Evolutionary conservation across 2,797 vertebrate genomes (phyloP).

Genomic region (Lithobates sylvaticus): DNA sequence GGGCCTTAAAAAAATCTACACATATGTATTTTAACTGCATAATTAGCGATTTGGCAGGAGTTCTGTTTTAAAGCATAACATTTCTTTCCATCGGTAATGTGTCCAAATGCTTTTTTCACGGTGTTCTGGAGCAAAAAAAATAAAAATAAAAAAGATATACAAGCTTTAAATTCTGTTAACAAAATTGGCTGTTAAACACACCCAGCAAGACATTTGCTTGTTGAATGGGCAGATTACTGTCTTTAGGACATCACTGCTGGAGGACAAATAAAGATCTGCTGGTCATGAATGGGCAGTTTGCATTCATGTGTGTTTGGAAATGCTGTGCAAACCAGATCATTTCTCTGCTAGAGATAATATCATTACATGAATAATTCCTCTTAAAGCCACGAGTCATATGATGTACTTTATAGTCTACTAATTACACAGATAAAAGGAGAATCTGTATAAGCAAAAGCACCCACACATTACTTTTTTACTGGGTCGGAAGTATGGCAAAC

Average conservation of each 20-base stretch:
- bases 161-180: background rate
- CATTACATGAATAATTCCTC: conserved; percentile 37
- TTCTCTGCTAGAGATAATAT: conserved; percentile 1
- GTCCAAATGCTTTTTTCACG: background rate
- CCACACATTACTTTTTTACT: background rate
- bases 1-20: too few species aligned
- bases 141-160: background rate
- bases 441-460: background rate
- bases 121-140: background rate
- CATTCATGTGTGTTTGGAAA: conserved; percentile 9
- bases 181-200: conserved; percentile 12
- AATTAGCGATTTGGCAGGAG: too few species aligned
- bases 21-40: too few species aligned
- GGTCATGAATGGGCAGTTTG: conserved; percentile 4
- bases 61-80: background rate
- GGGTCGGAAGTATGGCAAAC: background rate
- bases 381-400: conserved; percentile 30
- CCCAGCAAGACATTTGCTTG: background rate
- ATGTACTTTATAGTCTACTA: background rate
- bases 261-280: background rate
- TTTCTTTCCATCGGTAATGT: background rate
- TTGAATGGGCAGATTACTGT: background rate
- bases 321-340: conserved; percentile 24
- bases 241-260: background rate
- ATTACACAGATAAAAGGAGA: conserved; percentile 10